These are phyloP conservation scores for Ptychobarbus kaznakovi DNA, from an alignment of 2,797 vertebrate genomes.

Conservation along the genomic window DNA sequence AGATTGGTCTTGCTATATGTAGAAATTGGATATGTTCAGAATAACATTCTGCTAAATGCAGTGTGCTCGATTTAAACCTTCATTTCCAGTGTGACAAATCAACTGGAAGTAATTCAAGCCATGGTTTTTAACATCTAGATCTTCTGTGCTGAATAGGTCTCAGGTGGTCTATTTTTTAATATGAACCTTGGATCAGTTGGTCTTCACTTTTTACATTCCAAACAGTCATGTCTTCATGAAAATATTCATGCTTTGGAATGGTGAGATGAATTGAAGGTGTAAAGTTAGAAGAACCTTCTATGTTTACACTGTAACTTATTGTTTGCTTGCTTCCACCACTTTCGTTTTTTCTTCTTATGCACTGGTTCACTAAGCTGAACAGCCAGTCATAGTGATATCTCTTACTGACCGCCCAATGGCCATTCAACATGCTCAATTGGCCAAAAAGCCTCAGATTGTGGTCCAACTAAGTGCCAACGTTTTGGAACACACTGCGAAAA, in stretches of 20 bases:
- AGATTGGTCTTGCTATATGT: background rate
- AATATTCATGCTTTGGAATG: background rate
- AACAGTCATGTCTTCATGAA: background rate
- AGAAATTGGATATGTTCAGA: background rate
- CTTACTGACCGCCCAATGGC: no score
- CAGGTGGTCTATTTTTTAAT: background rate
- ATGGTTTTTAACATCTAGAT: background rate
- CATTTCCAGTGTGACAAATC: background rate
- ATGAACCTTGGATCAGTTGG: background rate
- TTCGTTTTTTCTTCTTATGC: background rate
- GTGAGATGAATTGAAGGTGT: background rate
- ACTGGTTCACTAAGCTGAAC: background rate
- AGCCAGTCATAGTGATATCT: background rate
- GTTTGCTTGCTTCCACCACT: background rate
- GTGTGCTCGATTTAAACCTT: background rate
- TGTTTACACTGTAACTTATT: background rate
- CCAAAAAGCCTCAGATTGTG: background rate
- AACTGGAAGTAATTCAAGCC: background rate
- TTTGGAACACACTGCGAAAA: background rate
- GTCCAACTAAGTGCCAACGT: background rate
- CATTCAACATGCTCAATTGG: background rate
- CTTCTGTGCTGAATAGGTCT: background rate
- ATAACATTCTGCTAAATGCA: background rate
- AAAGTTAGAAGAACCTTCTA: background rate
- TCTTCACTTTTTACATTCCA: background rate